Evolutionary conservation across 2,113 vertebrate genomes (phyloP).

Genomic region (Astur gentilis): DNA sequence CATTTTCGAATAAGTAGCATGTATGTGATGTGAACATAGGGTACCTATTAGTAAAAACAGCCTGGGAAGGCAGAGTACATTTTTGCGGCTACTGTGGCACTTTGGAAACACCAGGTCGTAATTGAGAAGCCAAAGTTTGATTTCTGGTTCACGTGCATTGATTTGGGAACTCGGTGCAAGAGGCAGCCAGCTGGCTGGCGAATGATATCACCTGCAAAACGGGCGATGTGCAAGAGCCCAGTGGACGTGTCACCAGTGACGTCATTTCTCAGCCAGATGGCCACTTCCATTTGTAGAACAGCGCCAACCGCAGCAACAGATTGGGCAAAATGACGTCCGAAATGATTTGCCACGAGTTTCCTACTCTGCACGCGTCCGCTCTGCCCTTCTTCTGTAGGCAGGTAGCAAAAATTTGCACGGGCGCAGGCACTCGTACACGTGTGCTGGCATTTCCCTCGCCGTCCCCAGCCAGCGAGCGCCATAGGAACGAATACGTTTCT

Average conservation of each 20-base stretch:
- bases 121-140: not conserved
- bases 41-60: too few species aligned
- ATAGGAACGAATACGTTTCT: accelerated
- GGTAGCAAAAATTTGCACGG: not conserved
- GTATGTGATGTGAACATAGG: not conserved
- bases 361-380: accelerated
- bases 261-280: not conserved
- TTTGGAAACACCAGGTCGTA: not conserved
- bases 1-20: not conserved
- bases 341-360: not conserved
- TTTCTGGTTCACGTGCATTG: not conserved
- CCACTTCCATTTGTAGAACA: not conserved
- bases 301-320: not conserved
- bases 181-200: not conserved
- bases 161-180: not conserved
- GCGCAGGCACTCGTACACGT: accelerated
- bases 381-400: not conserved
- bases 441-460: not conserved
- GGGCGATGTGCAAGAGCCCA: not conserved
- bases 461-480: not conserved
- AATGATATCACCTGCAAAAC: not conserved
- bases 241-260: not conserved
- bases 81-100: not conserved
- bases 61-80: not conserved
- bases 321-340: not conserved